Evolutionary conservation across 2,113 vertebrate species (phyloP), one percentile per base, ranked within the genome.

Genomic region (Sphaerodactylus townsendi): DNA sequence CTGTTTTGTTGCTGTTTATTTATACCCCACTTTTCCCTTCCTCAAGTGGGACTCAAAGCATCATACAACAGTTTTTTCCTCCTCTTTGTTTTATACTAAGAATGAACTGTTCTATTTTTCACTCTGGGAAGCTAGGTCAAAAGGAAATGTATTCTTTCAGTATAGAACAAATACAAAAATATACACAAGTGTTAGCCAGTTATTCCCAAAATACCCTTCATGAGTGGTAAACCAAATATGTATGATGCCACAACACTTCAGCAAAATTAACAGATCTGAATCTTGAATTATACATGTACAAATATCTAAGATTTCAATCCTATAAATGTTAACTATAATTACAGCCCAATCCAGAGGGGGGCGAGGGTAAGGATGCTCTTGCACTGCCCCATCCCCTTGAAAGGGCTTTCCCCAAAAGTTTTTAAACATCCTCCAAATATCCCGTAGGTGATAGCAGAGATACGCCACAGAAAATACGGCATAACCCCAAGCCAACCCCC

Each of bases 121-220:
- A 9, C 59, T 88, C 87, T 89, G 85, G 92, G 89, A 88, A 88
- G 93, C 82, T 83, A 88, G 48, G 91, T 91, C 87, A 87, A 93
- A 92, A 94, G 90, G 92, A 91, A 91, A 93, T 83, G 56, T 56
- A 39, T 92, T 89, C 91, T 79, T 91, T 91, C 85, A 92, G 92
- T 90, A 88, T 83, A 90, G 95, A 94, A 95, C 86, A 92, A 94
- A 92, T 83, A 92, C 0, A 72, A 88, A 87, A 91, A 95, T 37
- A 74, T 89, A 91, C 92, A 69, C 86, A 89, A 79, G 89, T 86
- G 92, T 82, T 90, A 96, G 95, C 95, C 95, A 96, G 75, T 86
- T 92, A 91, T 94, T 94, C 94, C 95, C 95, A 96, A 96, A 96
- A 96, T 95, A 95, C 91, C 86, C 90, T 87, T 83, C 89, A 79